These are phyloP conservation scores for Neosilurus hyrtlii DNA, from an alignment of 2,797 vertebrate genomes.

Conservation along the genomic window DNA sequence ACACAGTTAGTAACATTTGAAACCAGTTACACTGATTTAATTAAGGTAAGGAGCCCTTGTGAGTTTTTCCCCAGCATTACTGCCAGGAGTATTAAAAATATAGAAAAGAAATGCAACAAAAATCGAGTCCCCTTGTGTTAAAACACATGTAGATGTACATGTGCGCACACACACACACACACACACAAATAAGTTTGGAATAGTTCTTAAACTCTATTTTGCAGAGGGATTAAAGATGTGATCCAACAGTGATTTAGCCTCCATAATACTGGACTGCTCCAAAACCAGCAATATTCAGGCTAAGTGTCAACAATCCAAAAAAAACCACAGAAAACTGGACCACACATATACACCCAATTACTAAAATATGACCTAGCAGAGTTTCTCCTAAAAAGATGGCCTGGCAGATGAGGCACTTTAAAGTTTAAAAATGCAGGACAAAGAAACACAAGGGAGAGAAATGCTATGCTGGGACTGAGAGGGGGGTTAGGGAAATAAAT, in stretches of 20 bases:
- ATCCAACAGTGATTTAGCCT: not conserved
- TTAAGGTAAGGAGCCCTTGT: not conserved
- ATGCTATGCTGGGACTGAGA: slow-evolving; percentile 53
- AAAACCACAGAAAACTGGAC: not conserved
- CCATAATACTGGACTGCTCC: not conserved
- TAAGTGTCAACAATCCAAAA: slow-evolving; percentile 28
- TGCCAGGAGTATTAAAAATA: not conserved
- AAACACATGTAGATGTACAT: not conserved
- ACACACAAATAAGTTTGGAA: slow-evolving; percentile 1
- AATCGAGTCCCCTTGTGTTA: not conserved
- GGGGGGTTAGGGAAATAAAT: slow-evolving; percentile 42
- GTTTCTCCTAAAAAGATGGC: slow-evolving; percentile 15
- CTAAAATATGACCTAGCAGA: slow-evolving; percentile 13
- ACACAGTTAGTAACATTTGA: not conserved
- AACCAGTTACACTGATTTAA: not conserved
- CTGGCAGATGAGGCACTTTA: slow-evolving; percentile 30
- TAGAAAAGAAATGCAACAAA: not conserved
- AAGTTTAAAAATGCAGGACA: slow-evolving; percentile 43
- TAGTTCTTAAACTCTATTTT: not conserved
- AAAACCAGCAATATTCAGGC: slow-evolving; percentile 61
- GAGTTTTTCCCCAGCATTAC: not conserved
- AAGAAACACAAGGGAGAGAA: slow-evolving; percentile 41
- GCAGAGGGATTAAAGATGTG: not conserved
- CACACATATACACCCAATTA: not conserved
- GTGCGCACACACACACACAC: too few species aligned